These are phyloP conservation scores for Morphnarchus princeps DNA, from an alignment of 2,113 vertebrate genomes.

Conservation along the genomic window DNA sequence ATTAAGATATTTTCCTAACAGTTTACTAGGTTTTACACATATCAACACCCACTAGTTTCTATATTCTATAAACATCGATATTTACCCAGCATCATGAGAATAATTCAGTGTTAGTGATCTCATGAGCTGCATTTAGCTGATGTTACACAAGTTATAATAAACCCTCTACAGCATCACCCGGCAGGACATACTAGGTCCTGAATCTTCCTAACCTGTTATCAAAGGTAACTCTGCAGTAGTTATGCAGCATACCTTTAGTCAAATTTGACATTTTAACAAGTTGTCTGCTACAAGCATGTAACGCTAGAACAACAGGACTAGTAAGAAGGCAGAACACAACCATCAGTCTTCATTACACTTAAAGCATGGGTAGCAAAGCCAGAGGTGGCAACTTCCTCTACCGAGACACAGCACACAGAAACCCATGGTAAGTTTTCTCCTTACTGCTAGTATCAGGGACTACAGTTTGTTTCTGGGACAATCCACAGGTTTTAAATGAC, in stretches of 20 bases:
- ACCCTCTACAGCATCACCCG: no score
- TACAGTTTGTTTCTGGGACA: neutral
- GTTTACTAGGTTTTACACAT: neutral
- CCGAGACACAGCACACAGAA: neutral
- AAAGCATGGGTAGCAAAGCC: neutral
- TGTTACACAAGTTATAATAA: neutral
- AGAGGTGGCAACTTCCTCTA: neutral
- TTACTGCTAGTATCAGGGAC: neutral
- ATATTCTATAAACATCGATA: neutral
- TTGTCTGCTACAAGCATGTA: neutral
- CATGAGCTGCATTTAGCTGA: neutral
- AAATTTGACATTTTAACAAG: neutral
- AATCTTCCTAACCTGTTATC: neutral
- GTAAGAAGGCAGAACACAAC: neutral
- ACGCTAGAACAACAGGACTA: rapidly evolving
- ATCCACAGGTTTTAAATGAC: neutral
- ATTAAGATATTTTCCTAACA: neutral
- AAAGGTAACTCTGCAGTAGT: neutral
- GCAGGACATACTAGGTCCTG: rapidly evolving
- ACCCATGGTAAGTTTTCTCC: rapidly evolving
- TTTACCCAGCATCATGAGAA: neutral
- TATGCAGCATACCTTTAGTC: neutral
- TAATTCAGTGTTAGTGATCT: neutral
- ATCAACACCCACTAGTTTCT: neutral
- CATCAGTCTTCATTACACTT: neutral